Percentiles rank a stretch among this genome's conserved stretches.
Evolutionary conservation across 2,888 invertebrate genomes (phyloP).

Genomic region (Girardia tigrina): DNA sequence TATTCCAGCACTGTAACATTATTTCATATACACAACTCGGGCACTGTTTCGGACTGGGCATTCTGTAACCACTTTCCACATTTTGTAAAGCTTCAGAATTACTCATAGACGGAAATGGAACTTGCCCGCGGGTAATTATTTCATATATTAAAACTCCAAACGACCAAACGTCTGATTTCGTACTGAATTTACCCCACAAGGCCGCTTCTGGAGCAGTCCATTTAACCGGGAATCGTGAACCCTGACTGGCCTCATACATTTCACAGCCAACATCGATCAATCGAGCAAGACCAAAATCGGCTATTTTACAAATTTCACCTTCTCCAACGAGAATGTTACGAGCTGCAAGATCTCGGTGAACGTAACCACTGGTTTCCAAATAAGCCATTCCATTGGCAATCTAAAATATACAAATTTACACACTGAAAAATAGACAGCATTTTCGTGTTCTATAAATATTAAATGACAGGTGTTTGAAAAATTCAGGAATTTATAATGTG

Average conservation of each 20-base stretch:
- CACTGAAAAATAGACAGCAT: no score
- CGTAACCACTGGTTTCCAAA: slow-evolving; percentile 7
- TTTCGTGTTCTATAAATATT: no score
- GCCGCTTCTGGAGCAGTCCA: slow-evolving; percentile 6
- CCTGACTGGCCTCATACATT: slow-evolving; percentile 2
- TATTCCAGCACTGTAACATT: slow-evolving; percentile 87
- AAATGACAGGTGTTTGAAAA: no score
- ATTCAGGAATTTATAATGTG: no score
- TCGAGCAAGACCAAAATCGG: neutral
- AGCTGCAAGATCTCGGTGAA: slow-evolving; percentile 2
- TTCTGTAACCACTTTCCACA: slow-evolving; percentile 83
- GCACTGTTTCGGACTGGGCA: slow-evolving; percentile 75
- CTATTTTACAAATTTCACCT: slow-evolving; percentile 6
- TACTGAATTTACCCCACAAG: neutral
- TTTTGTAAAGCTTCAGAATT: slow-evolving; percentile 89
- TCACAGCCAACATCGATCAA: neutral
- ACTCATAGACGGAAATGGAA: slow-evolving; percentile 59
- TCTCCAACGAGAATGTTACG: neutral
- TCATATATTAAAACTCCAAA: slow-evolving; percentile 12
- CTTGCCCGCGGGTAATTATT: neutral
- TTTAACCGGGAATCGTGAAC: slow-evolving; percentile 40
- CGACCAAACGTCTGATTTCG: slow-evolving; percentile 1
- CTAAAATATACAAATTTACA: slow-evolving; percentile 8
- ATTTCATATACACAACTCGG: slow-evolving; percentile 84
- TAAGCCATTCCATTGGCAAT: slow-evolving; percentile 13